These are phyloP conservation scores for Urophycis tenuis DNA, from an alignment of 2,797 vertebrate species.

Conservation along the genomic window DNA sequence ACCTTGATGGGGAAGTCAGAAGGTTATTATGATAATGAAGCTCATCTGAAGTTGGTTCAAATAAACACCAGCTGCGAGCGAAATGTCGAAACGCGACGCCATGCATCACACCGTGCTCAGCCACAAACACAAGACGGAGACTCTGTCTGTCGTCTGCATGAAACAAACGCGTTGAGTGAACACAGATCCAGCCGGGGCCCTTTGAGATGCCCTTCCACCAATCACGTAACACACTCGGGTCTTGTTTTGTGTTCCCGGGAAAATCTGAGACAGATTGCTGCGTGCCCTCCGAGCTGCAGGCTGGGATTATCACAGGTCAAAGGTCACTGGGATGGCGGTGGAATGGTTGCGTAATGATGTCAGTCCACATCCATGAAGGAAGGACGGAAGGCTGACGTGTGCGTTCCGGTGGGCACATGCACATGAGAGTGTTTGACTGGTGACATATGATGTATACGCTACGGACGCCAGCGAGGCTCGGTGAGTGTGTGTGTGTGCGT, in stretches of 20 bases:
- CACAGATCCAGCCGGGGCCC: background rate
- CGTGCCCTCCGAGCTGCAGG: background rate
- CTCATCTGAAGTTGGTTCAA: background rate
- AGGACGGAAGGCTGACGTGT: background rate
- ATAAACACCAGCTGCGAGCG: background rate
- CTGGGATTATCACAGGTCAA: background rate
- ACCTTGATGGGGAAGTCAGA: background rate
- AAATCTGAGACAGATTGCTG: background rate
- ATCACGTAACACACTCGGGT: background rate
- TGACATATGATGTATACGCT: slow-evolving; percentile 2
- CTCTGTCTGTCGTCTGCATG: background rate
- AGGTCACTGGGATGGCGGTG: background rate
- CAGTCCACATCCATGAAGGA: background rate
- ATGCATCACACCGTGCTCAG: background rate
- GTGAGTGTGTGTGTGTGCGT: background rate
- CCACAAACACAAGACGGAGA: background rate
- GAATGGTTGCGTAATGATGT: slow-evolving; percentile 1
- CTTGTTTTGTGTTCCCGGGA: background rate
- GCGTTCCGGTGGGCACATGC: background rate
- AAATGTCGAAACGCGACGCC: background rate
- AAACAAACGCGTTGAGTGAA: background rate
- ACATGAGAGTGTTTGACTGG: background rate
- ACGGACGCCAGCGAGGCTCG: background rate
- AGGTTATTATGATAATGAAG: background rate
- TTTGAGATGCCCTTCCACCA: background rate